These are phyloP conservation scores for Macrosoma leucophasiata DNA, from an alignment of 2,888 invertebrate genomes.

Conservation along the genomic window DNA sequence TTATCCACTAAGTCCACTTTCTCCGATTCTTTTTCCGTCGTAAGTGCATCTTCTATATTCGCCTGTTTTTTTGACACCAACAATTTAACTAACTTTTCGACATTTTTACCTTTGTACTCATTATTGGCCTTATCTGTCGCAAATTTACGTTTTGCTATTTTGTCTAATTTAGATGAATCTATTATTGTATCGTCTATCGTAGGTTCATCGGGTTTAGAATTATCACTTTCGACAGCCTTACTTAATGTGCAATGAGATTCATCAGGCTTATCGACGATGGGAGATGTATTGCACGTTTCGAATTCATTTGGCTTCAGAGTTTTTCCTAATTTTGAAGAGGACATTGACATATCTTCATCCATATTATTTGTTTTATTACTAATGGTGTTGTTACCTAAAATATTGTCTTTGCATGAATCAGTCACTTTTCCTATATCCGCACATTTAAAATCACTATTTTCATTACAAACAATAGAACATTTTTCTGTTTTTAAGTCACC, in stretches of 20 bases:
- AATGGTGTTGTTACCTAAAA: slow-evolving; percentile 21
- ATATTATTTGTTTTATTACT: slow-evolving; percentile 13
- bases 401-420: slow-evolving; percentile 16
- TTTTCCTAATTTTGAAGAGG: slow-evolving; percentile 5
- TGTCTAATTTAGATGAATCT: slow-evolving; percentile 9
- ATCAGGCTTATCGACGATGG: slow-evolving; percentile 18
- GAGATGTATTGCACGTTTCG: too few species aligned
- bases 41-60: slow-evolving; percentile 11
- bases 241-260: slow-evolving; percentile 28
- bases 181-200: slow-evolving; percentile 6
- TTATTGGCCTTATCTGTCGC: slow-evolving; percentile 23
- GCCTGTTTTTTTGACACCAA: slow-evolving; percentile 32
- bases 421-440: slow-evolving; percentile 13
- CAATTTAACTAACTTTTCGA: slow-evolving; percentile 32
- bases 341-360: slow-evolving; percentile 7
- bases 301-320: slow-evolving; percentile 5
- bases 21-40: slow-evolving; percentile 12
- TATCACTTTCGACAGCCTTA: slow-evolving; percentile 13
- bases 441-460: slow-evolving; percentile 14
- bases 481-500: too few species aligned
- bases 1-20: slow-evolving; percentile 17
- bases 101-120: slow-evolving; percentile 28
- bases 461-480: slow-evolving; percentile 20
- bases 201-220: slow-evolving; percentile 1
- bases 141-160: slow-evolving; percentile 14